These are phyloP conservation scores for Telmatochromis sp. DNA, from an alignment of 2,113 vertebrate genomes.

Conservation along the genomic window DNA sequence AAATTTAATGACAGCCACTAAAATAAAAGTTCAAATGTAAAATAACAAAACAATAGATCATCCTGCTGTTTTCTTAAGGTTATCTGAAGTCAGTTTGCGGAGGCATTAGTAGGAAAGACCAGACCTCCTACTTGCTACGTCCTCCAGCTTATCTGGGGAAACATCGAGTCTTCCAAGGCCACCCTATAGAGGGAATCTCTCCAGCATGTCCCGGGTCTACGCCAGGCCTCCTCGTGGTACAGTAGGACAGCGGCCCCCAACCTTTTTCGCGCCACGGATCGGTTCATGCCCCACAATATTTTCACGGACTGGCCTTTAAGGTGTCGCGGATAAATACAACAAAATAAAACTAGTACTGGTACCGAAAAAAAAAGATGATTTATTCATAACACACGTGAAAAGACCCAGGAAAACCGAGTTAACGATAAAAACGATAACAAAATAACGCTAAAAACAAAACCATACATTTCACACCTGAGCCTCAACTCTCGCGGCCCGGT, in stretches of 20 bases:
- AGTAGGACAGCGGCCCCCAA: not conserved
- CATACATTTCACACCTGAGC: not conserved
- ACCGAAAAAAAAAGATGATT: fast-evolving
- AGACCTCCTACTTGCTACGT: too few species aligned
- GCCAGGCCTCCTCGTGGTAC: too few species aligned
- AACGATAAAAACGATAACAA: not conserved
- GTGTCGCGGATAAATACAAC: not conserved
- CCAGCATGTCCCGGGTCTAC: too few species aligned
- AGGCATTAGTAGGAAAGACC: too few species aligned
- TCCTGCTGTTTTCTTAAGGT: too few species aligned
- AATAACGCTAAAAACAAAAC: not conserved
- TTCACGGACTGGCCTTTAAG: not conserved
- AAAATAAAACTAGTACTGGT: not conserved
- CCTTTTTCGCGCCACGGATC: fast-evolving
- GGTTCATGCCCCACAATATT: not conserved
- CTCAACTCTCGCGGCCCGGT: not conserved
- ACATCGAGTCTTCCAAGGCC: too few species aligned
- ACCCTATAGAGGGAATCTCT: too few species aligned
- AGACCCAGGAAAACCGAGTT: not conserved
- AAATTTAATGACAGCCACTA: too few species aligned
- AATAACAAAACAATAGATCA: too few species aligned
- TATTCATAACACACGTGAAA: not conserved
- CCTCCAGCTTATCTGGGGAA: too few species aligned
- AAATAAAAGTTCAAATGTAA: too few species aligned
- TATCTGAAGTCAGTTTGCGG: too few species aligned